Evolutionary conservation across 53 echinoderm and acorn worm species (phyloP).

Genomic region (Hippasteria phrygiana): DNA sequence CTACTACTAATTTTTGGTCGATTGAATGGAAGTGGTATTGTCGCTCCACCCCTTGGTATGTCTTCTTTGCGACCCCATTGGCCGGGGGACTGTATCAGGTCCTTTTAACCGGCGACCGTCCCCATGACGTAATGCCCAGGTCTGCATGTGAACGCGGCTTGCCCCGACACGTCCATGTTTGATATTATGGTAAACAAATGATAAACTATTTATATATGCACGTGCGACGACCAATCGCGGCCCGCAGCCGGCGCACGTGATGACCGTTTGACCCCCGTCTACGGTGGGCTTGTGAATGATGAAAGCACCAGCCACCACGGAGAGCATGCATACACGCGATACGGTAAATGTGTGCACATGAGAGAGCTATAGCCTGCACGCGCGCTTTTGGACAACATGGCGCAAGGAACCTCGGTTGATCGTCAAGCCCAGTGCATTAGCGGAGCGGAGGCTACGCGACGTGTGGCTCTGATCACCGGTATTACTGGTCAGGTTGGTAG

Average conservation of each 20-base stretch:
- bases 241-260: constrained; percentile 39
- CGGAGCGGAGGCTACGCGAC: constrained; percentile 24
- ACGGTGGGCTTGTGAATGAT: constrained; percentile 54
- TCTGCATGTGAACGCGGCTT: constrained; percentile 84
- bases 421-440: neutral
- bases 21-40: constrained; percentile 63
- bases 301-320: constrained; percentile 68
- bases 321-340: neutral
- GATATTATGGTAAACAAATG: constrained; percentile 80
- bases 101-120: constrained; percentile 82
- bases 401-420: constrained; percentile 32
- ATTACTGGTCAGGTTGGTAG: constrained; percentile 97
- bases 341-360: neutral
- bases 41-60: constrained; percentile 64
- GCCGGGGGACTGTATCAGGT: constrained; percentile 76
- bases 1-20: constrained; percentile 55
- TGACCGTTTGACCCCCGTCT: constrained; percentile 46
- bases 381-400: constrained; percentile 39
- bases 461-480: constrained; percentile 94
- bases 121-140: constrained; percentile 96
- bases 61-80: constrained; percentile 74
- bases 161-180: constrained; percentile 96
- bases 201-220: constrained; percentile 82
- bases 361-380: constrained; percentile 10
- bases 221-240: constrained; percentile 8